Base-by-base conservation (phyloP, 2,113 vertebrate species). In the Ariopsis seemanni region DNA sequence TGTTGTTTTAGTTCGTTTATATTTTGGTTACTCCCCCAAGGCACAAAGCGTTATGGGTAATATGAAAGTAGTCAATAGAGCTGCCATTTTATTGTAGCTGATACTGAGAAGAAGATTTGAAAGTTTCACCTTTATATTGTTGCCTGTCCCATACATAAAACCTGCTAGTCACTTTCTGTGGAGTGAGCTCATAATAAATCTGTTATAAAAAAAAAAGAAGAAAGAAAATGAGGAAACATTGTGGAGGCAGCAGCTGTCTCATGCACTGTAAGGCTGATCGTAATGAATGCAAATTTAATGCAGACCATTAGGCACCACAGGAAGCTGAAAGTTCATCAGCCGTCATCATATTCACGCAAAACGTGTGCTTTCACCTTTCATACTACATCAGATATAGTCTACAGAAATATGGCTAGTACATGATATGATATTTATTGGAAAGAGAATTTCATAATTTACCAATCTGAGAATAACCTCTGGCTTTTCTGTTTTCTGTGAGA, bases 231-330 rank as follows among this genome's bases (percentile, higher is more conserved):
- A 57, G 58, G 74, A 87, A 87, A 83, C 15, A n/a, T 65, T 81
- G 57, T 34, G 48, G 4, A 65, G 57, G 18, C 34, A 63, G 67
- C 69, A 83, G 57, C 42, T 75, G 71, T 77, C 48, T 53, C 57
- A 83, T 55, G 74, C 48, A 62, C 57, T 55, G 67, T 55, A 82
- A 22, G 15, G 17, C n/a, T 86, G n/a, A 69, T 14, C 55, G 17
- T 72, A 87, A 87, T 83, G 25, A 55, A 83, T 77, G 58, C 86
- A 87, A 65, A 87, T 87, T 8, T 30, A 69, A 75, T 65, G 57
- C 86, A 87, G 42, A 87, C 48, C 48, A n/a, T 75, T 62, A 48
- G 71, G 58, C 57, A 22, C 67, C 3, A 30, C 22, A 55, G 86
- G 80, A 62, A 83, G n/a, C 80, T 65, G 57, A 69, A 55, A 81